Evolutionary conservation across 2,113 vertebrate species (phyloP).

Genomic region (Regulus satrapa): DNA sequence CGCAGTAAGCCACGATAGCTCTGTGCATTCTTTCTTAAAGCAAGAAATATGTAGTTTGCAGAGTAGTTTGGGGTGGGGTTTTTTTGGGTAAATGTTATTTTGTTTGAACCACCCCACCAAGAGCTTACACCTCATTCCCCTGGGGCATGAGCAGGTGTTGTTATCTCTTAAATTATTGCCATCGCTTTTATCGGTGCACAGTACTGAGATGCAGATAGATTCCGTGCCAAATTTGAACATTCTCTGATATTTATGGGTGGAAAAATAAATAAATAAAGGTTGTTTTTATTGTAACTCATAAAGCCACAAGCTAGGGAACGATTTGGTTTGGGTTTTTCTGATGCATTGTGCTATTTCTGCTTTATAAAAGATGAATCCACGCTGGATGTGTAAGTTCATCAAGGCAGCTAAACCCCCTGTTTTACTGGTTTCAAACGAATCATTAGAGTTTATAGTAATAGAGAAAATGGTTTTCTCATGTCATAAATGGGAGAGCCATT

Average conservation of each 20-base stretch:
- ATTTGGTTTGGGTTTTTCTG: neutral
- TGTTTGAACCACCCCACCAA: slow-evolving; percentile 15
- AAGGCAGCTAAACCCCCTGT: neutral
- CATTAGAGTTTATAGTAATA: neutral
- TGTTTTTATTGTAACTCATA: neutral
- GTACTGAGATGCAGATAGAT: neutral
- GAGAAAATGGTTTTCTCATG: neutral
- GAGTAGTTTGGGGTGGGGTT: neutral
- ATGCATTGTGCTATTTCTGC: neutral
- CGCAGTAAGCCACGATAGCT: slow-evolving; percentile 43
- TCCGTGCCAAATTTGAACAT: neutral
- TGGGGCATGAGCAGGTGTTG: neutral
- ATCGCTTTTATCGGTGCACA: neutral
- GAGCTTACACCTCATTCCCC: neutral
- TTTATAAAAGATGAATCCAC: neutral
- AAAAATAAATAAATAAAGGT: neutral
- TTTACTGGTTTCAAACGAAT: neutral
- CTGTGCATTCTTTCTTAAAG: slow-evolving; percentile 37
- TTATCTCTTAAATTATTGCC: neutral
- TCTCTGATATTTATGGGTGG: neutral
- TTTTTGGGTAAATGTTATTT: neutral
- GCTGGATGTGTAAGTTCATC: neutral
- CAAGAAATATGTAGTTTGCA: neutral
- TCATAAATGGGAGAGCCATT: neutral
- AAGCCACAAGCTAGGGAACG: neutral